A percentile compares a stretch with the other conserved stretches of the same genome.
phyloP scores from a whole-genome alignment of 2,888 invertebrate species.

The Halocaridina rubra region DNA sequence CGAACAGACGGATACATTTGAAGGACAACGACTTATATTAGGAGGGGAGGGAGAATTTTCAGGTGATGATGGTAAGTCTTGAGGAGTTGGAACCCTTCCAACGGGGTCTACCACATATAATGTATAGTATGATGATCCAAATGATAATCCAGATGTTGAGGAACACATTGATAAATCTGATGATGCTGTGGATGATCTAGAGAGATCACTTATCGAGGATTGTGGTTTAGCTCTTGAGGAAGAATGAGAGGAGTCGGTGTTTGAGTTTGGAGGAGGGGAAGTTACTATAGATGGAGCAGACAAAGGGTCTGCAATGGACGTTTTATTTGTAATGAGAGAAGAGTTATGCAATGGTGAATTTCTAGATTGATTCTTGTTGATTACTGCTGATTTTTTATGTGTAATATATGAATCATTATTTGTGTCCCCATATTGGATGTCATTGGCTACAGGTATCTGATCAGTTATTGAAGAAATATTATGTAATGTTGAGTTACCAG shows the following conservation, averaged over 20 bases:
- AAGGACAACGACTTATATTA: conserved; percentile 6
- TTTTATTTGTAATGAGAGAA: too few relatives aligned
- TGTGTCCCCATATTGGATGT: too few relatives aligned
- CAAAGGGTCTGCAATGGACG: background rate
- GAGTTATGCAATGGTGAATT: too few relatives aligned
- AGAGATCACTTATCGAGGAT: background rate
- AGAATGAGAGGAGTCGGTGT: background rate
- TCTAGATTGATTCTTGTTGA: too few relatives aligned
- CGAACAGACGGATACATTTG: conserved; percentile 30
- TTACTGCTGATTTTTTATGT: too few relatives aligned
- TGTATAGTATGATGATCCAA: conserved; percentile 62
- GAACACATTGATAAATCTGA: conserved; percentile 54
- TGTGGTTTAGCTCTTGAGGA: background rate
- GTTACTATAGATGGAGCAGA: background rate
- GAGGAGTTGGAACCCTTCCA: conserved; percentile 35
- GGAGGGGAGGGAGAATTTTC: conserved; percentile 3
- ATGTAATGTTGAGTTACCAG: too few relatives aligned
- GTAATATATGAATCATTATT: too few relatives aligned
- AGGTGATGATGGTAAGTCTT: conserved; percentile 46
- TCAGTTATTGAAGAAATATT: too few relatives aligned
- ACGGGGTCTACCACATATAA: conserved; percentile 55
- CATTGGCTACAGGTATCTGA: too few relatives aligned
- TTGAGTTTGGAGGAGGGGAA: background rate
- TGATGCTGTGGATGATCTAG: conserved; percentile 16
- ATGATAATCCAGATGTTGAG: conserved; percentile 46